These are phyloP conservation scores for Serripes groenlandicus DNA, from an alignment of 2,888 invertebrate genomes.

Conservation along the genomic window DNA sequence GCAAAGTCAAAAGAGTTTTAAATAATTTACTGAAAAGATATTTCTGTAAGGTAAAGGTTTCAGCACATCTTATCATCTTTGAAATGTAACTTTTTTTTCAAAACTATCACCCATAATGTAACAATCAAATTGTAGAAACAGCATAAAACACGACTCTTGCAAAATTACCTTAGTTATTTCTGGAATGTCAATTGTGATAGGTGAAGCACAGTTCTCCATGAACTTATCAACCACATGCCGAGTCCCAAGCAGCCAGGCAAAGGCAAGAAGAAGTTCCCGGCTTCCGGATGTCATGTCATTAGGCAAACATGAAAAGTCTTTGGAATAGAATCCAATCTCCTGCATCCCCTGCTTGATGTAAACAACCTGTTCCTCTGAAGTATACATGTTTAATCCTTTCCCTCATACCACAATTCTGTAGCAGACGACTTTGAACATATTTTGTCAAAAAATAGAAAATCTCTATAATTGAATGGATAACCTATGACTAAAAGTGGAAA, in stretches of 20 bases:
- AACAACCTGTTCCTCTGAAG: slow-evolving; percentile 79
- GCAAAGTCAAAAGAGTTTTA: too few species aligned
- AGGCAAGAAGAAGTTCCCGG: slow-evolving; percentile 83
- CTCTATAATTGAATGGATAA: too few species aligned
- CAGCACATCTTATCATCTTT: too few species aligned
- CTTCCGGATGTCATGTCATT: slow-evolving; percentile 80
- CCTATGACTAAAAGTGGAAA: too few species aligned
- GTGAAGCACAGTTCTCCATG: slow-evolving; percentile 76
- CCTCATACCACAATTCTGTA: not conserved
- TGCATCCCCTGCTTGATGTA: slow-evolving; percentile 83
- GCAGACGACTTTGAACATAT: not conserved
- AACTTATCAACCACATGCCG: slow-evolving; percentile 80
- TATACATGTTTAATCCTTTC: not conserved
- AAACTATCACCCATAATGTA: too few species aligned
- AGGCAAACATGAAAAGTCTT: slow-evolving; percentile 79
- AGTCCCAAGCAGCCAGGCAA: slow-evolving; percentile 84
- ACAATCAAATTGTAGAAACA: too few species aligned
- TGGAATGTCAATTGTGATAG: slow-evolving; percentile 69
- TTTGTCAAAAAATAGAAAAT: not conserved
- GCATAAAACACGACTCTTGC: too few species aligned
- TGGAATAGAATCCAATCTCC: slow-evolving; percentile 78
- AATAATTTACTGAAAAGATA: too few species aligned
- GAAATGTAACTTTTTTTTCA: too few species aligned
- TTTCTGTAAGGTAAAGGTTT: too few species aligned
- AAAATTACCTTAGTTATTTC: slow-evolving; percentile 45